phyloP scores from a whole-genome alignment of 2,888 invertebrate genomes.

The Lysandra coridon region DNA sequence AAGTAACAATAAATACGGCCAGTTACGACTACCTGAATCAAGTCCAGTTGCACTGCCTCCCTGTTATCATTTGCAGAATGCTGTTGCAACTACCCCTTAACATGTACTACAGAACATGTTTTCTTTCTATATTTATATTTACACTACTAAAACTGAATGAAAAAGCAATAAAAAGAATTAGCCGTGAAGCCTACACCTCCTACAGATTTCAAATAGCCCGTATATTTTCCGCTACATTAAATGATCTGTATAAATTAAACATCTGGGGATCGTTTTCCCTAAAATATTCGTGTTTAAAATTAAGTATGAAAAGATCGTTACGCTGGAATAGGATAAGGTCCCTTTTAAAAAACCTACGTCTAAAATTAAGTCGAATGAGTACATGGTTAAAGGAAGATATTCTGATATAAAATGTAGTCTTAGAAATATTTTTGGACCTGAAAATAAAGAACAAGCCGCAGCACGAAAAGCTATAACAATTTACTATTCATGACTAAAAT shows the following conservation, averaged over 20 bases:
- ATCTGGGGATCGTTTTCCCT: neutral
- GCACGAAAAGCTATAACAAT: neutral
- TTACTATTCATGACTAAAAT: neutral
- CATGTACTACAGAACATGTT: too few relatives aligned
- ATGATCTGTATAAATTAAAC: constrained; percentile 1
- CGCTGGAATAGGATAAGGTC: neutral
- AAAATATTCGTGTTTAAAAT: neutral
- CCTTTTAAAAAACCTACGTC: neutral
- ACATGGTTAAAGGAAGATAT: too few relatives aligned
- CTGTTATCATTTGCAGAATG: too few relatives aligned
- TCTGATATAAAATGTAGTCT: neutral
- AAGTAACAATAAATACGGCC: too few relatives aligned
- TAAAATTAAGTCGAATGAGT: neutral
- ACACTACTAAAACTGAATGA: neutral
- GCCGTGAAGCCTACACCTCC: neutral
- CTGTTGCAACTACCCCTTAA: too few relatives aligned
- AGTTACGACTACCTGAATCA: too few relatives aligned
- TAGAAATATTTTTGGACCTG: neutral
- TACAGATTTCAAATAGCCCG: neutral
- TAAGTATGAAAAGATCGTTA: neutral
- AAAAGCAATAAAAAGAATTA: neutral
- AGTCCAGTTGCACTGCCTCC: too few relatives aligned
- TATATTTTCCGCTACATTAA: neutral
- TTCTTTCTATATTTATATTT: too few relatives aligned
- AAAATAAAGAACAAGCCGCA: neutral